Percentiles rank a stretch among this genome's conserved stretches.
These are phyloP conservation scores for Crocallis elinguaria DNA, from an alignment of 2,888 invertebrate species.

Conservation along the genomic window DNA sequence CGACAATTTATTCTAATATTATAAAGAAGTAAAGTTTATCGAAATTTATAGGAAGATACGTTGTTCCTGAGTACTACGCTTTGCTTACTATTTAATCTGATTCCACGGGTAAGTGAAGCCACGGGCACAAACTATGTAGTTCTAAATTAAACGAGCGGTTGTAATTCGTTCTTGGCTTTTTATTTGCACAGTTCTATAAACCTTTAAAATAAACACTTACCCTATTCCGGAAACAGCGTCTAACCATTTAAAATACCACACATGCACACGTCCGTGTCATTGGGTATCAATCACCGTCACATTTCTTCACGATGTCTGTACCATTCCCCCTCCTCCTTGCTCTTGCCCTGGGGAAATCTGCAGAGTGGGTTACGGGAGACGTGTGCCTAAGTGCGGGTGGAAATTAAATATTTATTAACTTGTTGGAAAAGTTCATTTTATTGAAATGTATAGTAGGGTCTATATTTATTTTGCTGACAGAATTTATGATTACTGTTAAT, in stretches of 20 bases:
- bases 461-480: neutral
- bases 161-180: too few relatives aligned
- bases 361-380: conserved; percentile 31
- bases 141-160: too few relatives aligned
- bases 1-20: too few relatives aligned
- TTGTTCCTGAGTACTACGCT: too few relatives aligned
- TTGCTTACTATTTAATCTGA: too few relatives aligned
- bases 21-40: too few relatives aligned
- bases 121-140: too few relatives aligned
- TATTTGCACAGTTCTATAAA: neutral
- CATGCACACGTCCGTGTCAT: conserved; percentile 13
- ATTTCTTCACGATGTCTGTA: conserved; percentile 28
- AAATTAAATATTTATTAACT: conserved; percentile 41
- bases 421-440: conserved; percentile 33
- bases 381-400: conserved; percentile 38
- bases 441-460: conserved; percentile 24
- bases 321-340: conserved; percentile 13
- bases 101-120: too few relatives aligned
- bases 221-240: neutral
- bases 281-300: conserved; percentile 41
- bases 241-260: conserved; percentile 6
- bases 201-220: too few relatives aligned
- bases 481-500: neutral
- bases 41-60: too few relatives aligned
- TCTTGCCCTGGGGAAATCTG: conserved; percentile 35